These are phyloP conservation scores for Congeria kusceri DNA, from an alignment of 2,888 invertebrate species.

Conservation along the genomic window DNA sequence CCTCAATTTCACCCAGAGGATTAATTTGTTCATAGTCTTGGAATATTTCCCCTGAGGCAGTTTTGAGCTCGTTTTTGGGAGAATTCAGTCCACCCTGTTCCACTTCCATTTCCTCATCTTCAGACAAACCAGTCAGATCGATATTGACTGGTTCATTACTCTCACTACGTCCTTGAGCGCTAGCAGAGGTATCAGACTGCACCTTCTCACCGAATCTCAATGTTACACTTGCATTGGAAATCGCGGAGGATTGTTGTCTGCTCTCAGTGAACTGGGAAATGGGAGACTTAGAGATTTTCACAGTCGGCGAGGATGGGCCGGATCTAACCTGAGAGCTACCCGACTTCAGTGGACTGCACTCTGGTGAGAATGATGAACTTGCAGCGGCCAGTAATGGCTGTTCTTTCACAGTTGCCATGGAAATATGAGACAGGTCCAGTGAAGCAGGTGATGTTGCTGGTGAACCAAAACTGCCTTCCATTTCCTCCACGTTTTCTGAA, in stretches of 20 bases:
- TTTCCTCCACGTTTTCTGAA: conserved; percentile 58
- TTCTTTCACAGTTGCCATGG: conserved; percentile 38
- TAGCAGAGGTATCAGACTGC: conserved; percentile 13
- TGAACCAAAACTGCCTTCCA: conserved; percentile 47
- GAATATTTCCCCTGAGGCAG: conserved; percentile 18
- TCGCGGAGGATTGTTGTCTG: conserved; percentile 20
- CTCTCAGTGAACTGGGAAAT: conserved; percentile 25
- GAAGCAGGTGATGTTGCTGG: conserved; percentile 33
- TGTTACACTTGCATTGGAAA: conserved; percentile 10
- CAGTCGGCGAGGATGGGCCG: conserved; percentile 31
- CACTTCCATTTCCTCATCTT: conserved; percentile 44
- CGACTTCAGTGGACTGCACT: conserved; percentile 5
- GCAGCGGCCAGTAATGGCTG: conserved; percentile 1
- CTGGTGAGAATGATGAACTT: conserved; percentile 9
- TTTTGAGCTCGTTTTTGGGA: neutral
- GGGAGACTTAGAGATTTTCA: conserved; percentile 43
- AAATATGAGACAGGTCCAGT: conserved; percentile 36
- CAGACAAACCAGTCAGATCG: conserved; percentile 13
- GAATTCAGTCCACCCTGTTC: neutral
- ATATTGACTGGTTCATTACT: conserved; percentile 20
- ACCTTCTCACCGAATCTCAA: conserved; percentile 9
- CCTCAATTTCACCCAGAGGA: conserved; percentile 21
- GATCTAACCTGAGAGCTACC: neutral
- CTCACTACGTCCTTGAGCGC: too few species aligned
- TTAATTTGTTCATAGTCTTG: conserved; percentile 32